Evolutionary conservation across 2,888 invertebrate species (phyloP), one percentile per base, ranked within the genome.

Genomic region (Caenorhabditis macrosperma): DNA sequence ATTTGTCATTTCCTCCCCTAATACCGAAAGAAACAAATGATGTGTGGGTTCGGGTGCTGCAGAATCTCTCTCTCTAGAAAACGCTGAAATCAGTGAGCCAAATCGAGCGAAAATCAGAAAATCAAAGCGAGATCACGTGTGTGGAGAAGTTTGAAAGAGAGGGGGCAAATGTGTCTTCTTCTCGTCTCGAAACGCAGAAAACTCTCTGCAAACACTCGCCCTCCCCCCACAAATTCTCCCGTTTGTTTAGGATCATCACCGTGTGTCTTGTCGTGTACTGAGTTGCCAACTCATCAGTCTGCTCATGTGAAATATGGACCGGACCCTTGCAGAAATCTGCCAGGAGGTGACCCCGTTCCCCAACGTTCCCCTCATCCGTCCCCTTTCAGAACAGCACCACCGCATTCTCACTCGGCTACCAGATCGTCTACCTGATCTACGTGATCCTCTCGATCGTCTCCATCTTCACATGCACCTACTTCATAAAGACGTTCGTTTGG

Each of bases 401-500:
- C 0, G 74, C 74, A 0, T 74, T 74, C 41, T 64, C 66, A 1
- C 48, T 74, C 24, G 59, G 64, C 28, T 74, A 74, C 15, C 74
- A 74, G 24, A 17, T 66, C 2, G 74, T 74, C 1, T 66, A 66
- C 17, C 50, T 66, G 3, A 59, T 66, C 28, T 44, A 74, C 59
- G 74, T 74, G 10, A 50, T 74, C n/a, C 33, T 78, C 24, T 78
- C 71, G n/a, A 46, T 78, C n/a, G 54, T 41, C 22, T 63, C 78
- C 17, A 38, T 78, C 30, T 71, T 78, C 17, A 60, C 78, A 17
- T 71, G 78, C 28, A 66, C 64, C n/a, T 60, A 54, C 50, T 78
- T 78, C 22, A 54, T 71, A 44, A 78, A 71, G 33, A 63, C 66
- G 0, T 71, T 71, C 26, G 71, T 78, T 22, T 78, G 71, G 71